Percentiles rank a stretch among this genome's conserved stretches.
Evolutionary conservation across 2,797 vertebrate species (phyloP).

Genomic region (Myripristis jacobus): DNA sequence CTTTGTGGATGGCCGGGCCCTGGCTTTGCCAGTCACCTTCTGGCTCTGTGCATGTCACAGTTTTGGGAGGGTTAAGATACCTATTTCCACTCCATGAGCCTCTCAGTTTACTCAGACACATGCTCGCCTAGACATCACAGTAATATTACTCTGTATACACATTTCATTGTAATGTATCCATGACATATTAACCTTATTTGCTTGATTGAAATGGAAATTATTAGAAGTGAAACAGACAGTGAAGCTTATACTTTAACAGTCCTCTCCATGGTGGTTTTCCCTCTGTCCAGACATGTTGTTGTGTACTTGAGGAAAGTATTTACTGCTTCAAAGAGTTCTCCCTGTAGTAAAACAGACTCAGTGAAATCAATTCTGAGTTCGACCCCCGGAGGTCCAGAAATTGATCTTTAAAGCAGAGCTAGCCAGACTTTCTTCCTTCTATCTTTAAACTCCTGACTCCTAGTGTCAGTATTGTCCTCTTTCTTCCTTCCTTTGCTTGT

Average conservation of each 20-base stretch:
- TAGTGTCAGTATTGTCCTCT: background rate
- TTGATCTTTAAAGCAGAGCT: constrained; percentile 49
- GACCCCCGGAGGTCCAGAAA: constrained; percentile 65
- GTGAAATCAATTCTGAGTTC: constrained; percentile 68
- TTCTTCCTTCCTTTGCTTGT: constrained; percentile 15
- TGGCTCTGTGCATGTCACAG: too few species aligned
- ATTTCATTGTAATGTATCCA: too few species aligned
- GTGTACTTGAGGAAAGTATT: constrained; percentile 65
- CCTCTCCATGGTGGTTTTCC: constrained; percentile 39
- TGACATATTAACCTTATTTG: too few species aligned
- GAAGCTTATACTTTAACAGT: constrained; percentile 37
- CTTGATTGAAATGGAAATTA: too few species aligned
- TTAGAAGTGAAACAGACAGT: constrained; percentile 29
- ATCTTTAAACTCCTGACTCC: background rate
- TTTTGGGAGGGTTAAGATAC: too few species aligned
- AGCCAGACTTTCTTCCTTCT: constrained; percentile 5
- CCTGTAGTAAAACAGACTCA: constrained; percentile 67
- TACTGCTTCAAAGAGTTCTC: constrained; percentile 69
- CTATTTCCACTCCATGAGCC: too few species aligned
- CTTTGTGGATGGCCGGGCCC: too few species aligned
- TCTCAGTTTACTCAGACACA: too few species aligned
- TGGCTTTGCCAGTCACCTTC: too few species aligned
- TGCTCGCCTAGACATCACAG: too few species aligned
- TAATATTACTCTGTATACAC: too few species aligned
- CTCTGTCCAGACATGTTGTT: constrained; percentile 32